Base-by-base conservation (phyloP, 2,113 vertebrate genomes). In the Scartelaos histophorus region DNA sequence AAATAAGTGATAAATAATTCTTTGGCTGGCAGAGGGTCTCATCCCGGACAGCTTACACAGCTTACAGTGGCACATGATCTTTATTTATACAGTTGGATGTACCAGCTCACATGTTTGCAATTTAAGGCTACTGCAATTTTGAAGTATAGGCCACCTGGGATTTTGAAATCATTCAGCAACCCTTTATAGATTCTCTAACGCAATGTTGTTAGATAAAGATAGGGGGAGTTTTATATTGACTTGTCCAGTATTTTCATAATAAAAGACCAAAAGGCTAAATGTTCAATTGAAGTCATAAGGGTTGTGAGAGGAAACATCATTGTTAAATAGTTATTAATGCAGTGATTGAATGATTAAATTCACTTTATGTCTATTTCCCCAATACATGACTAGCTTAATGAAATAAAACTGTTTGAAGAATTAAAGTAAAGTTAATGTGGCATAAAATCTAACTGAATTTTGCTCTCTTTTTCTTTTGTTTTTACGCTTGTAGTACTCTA, bases 1-100 rank as follows among this genome's bases (percentile, higher is more conserved):
- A 86, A 89, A 91, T 89, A 89, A 91, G 89, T 77, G 88, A 90
- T 76, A 90, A 90, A 88, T 91, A 81, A 91, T 91, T 88, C 81
- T 87, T 82, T 69, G 86, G 65, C 69, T 89, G 86, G 87, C 86
- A 87, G 81, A 13, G 34, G 82, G 71, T 75, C 81, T 89, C 80
- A 86, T 90, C 82, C 87, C 3, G 75, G 81, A 86, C 86, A 90
- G 89, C 89, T 85, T 85, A 84, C 88, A 88, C 87, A 89, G 83
- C 76, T 88, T 85, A 90, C 82, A 82, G 62, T 34, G 54, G 84
- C 90, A 90, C 79, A 85, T 87, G 88, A 88, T 85, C 86, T 89
- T 86, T 90, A 91, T 91, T 92, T 90, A 91, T 89, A 88, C 83
- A 87, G 87, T 85, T 80, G 87, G 80, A 66, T 85, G 66, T 76